phyloP scores from a whole-genome alignment of 2,888 invertebrate genomes.

The Poecilus cupreus region DNA sequence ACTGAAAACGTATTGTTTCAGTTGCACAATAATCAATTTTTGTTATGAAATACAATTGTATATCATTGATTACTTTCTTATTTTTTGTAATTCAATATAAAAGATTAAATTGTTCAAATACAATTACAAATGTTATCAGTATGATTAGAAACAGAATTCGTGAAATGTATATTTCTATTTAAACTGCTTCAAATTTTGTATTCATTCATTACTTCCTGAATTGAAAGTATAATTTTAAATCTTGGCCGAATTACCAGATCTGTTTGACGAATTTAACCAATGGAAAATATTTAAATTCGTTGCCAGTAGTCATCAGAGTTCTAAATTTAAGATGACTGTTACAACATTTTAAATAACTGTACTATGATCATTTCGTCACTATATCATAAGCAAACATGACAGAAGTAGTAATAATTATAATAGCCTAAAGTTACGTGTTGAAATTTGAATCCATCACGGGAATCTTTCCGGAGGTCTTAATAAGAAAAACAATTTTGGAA shows the following conservation, averaged over 20 bases:
- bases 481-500: not conserved
- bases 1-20: no score
- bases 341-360: slow-evolving; percentile 12
- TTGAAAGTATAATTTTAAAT: not conserved
- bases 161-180: not conserved
- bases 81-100: no score
- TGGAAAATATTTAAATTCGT: slow-evolving; percentile 11
- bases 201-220: not conserved
- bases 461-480: not conserved
- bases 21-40: no score
- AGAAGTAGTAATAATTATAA: not conserved
- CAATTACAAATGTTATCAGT: no score
- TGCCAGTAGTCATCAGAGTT: slow-evolving; percentile 13
- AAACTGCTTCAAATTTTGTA: not conserved
- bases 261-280: not conserved
- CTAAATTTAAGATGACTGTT: slow-evolving; percentile 30
- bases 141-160: no score
- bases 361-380: slow-evolving; percentile 9
- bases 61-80: no score
- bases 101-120: no score
- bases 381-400: not conserved
- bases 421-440: not conserved
- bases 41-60: no score
- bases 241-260: not conserved
- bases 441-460: not conserved